phyloP scores from a whole-genome alignment of 2,888 invertebrate species.

The Ramazzottius varieornatus region DNA sequence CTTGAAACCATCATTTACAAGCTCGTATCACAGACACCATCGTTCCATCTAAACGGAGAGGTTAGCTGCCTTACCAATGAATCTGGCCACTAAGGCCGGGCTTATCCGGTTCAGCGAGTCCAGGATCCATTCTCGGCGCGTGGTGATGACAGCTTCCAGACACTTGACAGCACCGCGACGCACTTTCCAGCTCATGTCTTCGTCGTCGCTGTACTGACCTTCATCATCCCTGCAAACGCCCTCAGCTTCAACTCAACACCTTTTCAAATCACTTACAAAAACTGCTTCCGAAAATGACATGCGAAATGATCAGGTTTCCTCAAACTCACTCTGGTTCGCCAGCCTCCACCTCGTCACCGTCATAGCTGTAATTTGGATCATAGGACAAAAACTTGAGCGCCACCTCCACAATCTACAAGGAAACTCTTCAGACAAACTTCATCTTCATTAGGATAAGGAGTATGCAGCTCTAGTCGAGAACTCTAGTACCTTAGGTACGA shows the following conservation, averaged over 20 bases:
- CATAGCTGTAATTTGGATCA: conserved; percentile 97
- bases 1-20: neutral
- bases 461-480: neutral
- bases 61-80: conserved; percentile 39
- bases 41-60: neutral
- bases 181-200: conserved; percentile 95
- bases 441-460: neutral
- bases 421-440: conserved; percentile 4
- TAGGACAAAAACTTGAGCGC: conserved; percentile 74
- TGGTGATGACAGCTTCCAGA: conserved; percentile 71
- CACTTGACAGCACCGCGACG: conserved; percentile 89
- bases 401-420: conserved; percentile 33
- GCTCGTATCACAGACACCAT: no score
- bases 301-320: no score
- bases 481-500: conserved; percentile 56
- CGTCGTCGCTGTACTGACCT: conserved; percentile 93
- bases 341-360: conserved; percentile 37
- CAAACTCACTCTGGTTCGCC: conserved; percentile 17
- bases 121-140: conserved; percentile 61
- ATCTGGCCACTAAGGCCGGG: conserved; percentile 64
- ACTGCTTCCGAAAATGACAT: neutral
- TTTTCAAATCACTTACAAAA: no score
- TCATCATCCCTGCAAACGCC: conserved; percentile 30
- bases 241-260: no score
- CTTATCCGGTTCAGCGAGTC: conserved; percentile 68